A percentile compares a stretch with the other conserved stretches of the same genome.
Conservation (phyloP, 2,113 vertebrate species). For the Elephas maximus region DNA sequence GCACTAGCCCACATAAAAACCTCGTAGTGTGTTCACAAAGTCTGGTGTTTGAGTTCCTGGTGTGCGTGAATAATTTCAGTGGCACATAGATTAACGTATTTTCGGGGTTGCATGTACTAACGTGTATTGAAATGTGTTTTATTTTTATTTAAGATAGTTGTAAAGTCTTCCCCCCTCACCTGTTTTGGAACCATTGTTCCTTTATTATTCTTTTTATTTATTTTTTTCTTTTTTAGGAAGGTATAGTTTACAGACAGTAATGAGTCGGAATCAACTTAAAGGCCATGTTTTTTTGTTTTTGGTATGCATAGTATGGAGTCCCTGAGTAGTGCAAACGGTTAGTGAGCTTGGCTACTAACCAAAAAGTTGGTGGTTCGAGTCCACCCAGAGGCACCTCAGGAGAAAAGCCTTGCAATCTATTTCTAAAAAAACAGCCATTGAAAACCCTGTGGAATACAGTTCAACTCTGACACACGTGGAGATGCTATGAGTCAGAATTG, state of each 20-base stretch:
- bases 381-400: neutral
- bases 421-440: neutral
- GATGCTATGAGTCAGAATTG: too few relatives aligned
- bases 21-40: constrained; percentile 21
- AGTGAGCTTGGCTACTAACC: neutral
- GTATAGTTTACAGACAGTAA: neutral
- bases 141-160: constrained; percentile 4
- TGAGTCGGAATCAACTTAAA: neutral
- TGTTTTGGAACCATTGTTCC: neutral
- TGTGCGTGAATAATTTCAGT: neutral
- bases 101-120: neutral
- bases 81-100: neutral
- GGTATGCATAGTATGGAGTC: neutral
- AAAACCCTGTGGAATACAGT: neutral
- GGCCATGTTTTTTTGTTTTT: too few relatives aligned
- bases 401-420: neutral
- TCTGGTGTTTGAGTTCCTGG: neutral
- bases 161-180: neutral
- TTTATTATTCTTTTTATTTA: neutral
- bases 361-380: neutral
- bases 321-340: neutral
- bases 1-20: neutral
- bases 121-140: neutral
- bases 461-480: neutral
- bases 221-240: neutral